These are phyloP conservation scores for Scolopax bukidnonensis DNA, from an alignment of 2,797 vertebrate genomes.

Conservation along the genomic window DNA sequence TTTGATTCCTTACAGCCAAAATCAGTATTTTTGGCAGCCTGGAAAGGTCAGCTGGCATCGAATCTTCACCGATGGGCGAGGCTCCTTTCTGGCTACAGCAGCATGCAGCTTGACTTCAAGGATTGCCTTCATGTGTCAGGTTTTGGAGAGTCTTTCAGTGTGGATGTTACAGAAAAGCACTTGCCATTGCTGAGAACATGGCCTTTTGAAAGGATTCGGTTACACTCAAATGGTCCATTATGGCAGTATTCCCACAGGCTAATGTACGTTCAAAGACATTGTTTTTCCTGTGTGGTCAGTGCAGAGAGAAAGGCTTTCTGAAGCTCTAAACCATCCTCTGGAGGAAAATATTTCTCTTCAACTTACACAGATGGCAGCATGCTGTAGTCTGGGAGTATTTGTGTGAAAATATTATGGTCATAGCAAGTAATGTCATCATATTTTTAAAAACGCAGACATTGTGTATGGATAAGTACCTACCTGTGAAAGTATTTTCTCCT, in stretches of 20 bases:
- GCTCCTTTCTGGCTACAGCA: not conserved
- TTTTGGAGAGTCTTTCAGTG: not conserved
- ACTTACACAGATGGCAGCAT: not conserved
- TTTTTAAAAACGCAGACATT: not conserved
- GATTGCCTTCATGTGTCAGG: not conserved
- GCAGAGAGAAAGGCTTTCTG: not conserved
- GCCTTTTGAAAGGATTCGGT: not conserved
- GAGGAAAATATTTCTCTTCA: not conserved
- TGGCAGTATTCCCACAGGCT: not conserved
- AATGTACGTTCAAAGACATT: not conserved
- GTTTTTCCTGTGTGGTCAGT: not conserved
- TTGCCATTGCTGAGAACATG: not conserved
- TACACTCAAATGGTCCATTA: not conserved
- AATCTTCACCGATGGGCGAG: not conserved
- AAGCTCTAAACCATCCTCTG: not conserved
- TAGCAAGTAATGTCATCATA: not conserved
- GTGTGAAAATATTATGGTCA: not conserved
- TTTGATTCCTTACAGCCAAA: not conserved
- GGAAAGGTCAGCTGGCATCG: not conserved
- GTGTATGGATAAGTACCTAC: not conserved
- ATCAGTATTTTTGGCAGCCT: not conserved
- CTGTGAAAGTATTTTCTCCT: not conserved
- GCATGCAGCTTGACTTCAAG: not conserved
- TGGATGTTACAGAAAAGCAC: not conserved
- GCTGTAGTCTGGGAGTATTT: not conserved